A percentile compares a stretch with the other conserved stretches of the same genome.
phyloP scores from a whole-genome alignment of 2,797 vertebrate species.

The Eleutherodactylus coqui region DNA sequence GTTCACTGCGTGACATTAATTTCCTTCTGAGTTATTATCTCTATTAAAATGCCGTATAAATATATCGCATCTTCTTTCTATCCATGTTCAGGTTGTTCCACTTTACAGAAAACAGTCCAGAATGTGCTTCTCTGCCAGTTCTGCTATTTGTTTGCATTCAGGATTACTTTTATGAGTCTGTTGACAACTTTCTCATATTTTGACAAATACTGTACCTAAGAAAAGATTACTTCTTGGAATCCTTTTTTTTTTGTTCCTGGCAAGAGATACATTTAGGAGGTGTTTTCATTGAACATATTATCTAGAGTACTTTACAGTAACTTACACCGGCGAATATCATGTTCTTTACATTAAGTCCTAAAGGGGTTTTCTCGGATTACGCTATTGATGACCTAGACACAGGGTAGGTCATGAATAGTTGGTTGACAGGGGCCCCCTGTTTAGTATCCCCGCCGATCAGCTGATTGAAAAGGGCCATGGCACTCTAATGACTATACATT shows the following conservation, averaged over 20 bases:
- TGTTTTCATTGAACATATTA: not conserved
- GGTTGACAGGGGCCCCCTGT: too few relatives aligned
- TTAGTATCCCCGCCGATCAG: too few relatives aligned
- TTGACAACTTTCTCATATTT: constrained; percentile 25
- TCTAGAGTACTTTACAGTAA: not conserved
- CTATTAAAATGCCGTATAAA: constrained; percentile 53
- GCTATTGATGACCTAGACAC: too few relatives aligned
- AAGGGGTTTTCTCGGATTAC: too few relatives aligned
- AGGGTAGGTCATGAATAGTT: too few relatives aligned
- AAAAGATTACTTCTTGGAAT: constrained; percentile 7
- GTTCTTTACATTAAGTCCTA: not conserved
- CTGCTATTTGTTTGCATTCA: constrained; percentile 22
- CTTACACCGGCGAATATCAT: not conserved
- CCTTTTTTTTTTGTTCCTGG: not conserved
- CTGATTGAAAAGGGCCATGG: too few relatives aligned
- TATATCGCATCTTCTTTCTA: constrained; percentile 22
- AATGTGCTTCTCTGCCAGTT: constrained; percentile 36
- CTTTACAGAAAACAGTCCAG: not conserved
- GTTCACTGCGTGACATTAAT: constrained; percentile 38
- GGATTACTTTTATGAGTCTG: constrained; percentile 3
- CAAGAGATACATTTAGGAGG: not conserved
- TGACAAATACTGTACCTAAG: constrained; percentile 24
- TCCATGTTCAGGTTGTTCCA: constrained; percentile 14
- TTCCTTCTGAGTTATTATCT: constrained; percentile 50
- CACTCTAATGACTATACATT: too few relatives aligned